phyloP scores from a whole-genome alignment of 2,888 invertebrate species.

The Drosophila setosimentum region DNA sequence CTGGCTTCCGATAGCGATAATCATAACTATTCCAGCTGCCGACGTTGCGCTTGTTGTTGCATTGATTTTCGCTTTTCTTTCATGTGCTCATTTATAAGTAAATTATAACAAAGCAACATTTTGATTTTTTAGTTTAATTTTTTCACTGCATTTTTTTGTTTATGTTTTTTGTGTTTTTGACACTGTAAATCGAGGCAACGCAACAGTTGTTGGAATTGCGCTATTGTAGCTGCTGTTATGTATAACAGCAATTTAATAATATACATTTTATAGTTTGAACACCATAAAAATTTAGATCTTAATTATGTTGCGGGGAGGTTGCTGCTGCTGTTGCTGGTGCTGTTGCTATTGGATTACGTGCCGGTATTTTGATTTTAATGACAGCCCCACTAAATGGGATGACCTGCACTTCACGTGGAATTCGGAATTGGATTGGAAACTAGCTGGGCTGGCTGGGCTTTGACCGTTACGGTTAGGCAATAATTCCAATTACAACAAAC shows the following conservation, averaged over 20 bases:
- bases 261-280: constrained; percentile 78
- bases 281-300: constrained; percentile 78
- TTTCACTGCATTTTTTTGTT: constrained; percentile 10
- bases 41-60: constrained; percentile 21
- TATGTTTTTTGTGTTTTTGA: constrained; percentile 5
- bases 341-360: constrained; percentile 73
- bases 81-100: constrained; percentile 47
- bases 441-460: constrained; percentile 29
- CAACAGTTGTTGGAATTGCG: constrained; percentile 16
- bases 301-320: constrained; percentile 67
- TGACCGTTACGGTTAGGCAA: constrained; percentile 75
- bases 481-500: constrained; percentile 62
- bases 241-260: constrained; percentile 77
- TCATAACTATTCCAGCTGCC: constrained; percentile 38
- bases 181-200: background rate
- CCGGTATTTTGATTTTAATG: constrained; percentile 74
- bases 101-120: constrained; percentile 49
- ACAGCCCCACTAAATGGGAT: constrained; percentile 49
- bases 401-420: constrained; percentile 49
- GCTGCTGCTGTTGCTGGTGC: constrained; percentile 21
- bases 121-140: constrained; percentile 17
- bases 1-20: constrained; percentile 62
- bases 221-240: constrained; percentile 45
- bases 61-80: constrained; percentile 70
- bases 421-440: constrained; percentile 41